These are phyloP conservation scores for Andricus grossulariae DNA, from an alignment of 1,140 invertebrate species.

Conservation along the genomic window DNA sequence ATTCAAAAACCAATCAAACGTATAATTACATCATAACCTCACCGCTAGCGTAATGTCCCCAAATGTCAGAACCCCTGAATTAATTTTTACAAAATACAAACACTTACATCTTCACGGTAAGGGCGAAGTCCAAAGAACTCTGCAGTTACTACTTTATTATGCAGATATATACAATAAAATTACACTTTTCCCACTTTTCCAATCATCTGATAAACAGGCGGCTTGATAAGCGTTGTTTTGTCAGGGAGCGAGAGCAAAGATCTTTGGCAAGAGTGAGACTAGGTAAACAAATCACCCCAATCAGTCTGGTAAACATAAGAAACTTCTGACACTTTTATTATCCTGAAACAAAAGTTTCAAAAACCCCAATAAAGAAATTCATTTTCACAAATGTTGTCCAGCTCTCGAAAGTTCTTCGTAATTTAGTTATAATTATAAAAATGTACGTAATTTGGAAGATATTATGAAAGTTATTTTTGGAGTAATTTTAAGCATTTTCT, in stretches of 20 bases:
- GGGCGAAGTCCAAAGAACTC: no score
- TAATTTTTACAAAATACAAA: no score
- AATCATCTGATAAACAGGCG: not conserved
- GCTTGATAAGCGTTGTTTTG: not conserved
- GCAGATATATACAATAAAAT: no score
- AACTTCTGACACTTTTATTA: not conserved
- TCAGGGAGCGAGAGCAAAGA: not conserved
- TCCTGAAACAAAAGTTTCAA: no score
- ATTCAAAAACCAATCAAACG: not conserved
- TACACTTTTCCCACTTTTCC: not conserved
- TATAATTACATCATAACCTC: no score
- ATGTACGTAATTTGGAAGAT: not conserved
- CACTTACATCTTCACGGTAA: no score
- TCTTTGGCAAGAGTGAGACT: no score
- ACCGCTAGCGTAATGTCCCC: no score
- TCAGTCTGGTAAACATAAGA: constrained; percentile 33
- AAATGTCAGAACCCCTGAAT: not conserved
- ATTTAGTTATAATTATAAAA: not conserved
- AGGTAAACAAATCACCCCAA: constrained; percentile 41
- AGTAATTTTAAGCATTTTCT: not conserved
- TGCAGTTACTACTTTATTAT: no score
- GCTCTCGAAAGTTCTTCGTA: not conserved
- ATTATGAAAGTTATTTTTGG: not conserved
- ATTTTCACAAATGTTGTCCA: not conserved
- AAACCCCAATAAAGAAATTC: not conserved